phyloP scores from a whole-genome alignment of 2,113 vertebrate species.

The Periophthalmus modestus region DNA sequence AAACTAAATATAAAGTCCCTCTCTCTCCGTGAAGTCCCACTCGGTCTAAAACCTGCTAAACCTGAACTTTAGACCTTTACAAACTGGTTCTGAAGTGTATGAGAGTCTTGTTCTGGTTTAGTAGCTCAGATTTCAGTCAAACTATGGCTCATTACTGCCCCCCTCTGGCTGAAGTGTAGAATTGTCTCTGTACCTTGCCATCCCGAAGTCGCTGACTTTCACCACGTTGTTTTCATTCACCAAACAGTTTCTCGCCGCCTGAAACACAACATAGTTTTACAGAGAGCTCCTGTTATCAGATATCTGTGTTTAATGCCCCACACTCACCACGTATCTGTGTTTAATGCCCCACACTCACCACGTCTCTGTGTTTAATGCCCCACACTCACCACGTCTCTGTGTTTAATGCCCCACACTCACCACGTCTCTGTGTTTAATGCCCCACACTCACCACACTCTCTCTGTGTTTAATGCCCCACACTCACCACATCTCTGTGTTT shows the following conservation, averaged over 20 bases:
- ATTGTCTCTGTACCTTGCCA: constrained; percentile 78
- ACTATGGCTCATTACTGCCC: too few relatives aligned
- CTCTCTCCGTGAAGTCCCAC: too few relatives aligned
- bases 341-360: constrained; percentile 54
- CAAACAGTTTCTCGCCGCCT: constrained; percentile 92
- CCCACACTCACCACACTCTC: too few relatives aligned
- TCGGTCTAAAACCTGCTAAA: neutral
- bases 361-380: constrained; percentile 76
- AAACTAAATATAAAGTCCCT: too few relatives aligned
- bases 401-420: constrained; percentile 23
- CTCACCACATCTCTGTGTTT: too few relatives aligned
- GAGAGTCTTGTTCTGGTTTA: too few relatives aligned
- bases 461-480: too few relatives aligned
- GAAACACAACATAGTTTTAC: neutral
- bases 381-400: constrained; percentile 80
- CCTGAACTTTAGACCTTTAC: too few relatives aligned
- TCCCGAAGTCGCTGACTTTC: constrained; percentile 89
- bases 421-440: too few relatives aligned
- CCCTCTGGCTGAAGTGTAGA: neutral
- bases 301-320: constrained; percentile 73
- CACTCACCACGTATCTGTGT: constrained; percentile 81
- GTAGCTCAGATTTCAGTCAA: too few relatives aligned
- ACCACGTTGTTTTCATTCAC: constrained; percentile 78
- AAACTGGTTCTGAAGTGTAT: too few relatives aligned
- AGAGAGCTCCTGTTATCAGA: constrained; percentile 59